phyloP scores from a whole-genome alignment of 2,797 vertebrate species.

The Podarcis lilfordi region DNA sequence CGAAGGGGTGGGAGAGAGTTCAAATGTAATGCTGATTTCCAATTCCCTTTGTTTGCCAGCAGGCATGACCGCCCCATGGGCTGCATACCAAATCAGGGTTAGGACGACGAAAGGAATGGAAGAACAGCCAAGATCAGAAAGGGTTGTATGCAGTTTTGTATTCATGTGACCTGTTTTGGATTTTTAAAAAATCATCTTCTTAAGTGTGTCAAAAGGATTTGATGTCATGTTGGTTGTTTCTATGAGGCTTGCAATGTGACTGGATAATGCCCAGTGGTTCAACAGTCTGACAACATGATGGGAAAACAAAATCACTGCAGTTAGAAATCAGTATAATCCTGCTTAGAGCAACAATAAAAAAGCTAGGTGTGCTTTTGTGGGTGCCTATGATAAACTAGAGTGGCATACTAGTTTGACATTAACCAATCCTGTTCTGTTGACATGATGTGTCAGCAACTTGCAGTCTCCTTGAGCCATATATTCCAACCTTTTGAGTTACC shows the following conservation, averaged over 20 bases:
- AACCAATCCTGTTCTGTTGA: background rate
- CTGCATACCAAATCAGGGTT: background rate
- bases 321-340: background rate
- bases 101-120: background rate
- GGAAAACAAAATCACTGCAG: background rate
- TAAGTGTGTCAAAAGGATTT: background rate
- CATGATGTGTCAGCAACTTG: background rate
- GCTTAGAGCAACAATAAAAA: background rate
- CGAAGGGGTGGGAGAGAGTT: background rate
- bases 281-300: background rate
- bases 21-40: background rate
- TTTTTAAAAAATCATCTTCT: background rate
- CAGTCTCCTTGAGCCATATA: background rate
- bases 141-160: too few species aligned
- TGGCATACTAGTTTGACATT: too few species aligned
- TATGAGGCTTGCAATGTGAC: background rate
- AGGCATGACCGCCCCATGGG: background rate
- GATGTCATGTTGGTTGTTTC: background rate
- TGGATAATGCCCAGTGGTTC: too few species aligned
- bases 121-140: background rate
- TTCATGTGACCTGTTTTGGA: background rate
- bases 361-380: background rate
- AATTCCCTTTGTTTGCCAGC: background rate
- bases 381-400: too few species aligned
- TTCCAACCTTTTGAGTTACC: background rate